phyloP scores from a whole-genome alignment of 1,140 invertebrate species.

The Piezodorus guildinii region DNA sequence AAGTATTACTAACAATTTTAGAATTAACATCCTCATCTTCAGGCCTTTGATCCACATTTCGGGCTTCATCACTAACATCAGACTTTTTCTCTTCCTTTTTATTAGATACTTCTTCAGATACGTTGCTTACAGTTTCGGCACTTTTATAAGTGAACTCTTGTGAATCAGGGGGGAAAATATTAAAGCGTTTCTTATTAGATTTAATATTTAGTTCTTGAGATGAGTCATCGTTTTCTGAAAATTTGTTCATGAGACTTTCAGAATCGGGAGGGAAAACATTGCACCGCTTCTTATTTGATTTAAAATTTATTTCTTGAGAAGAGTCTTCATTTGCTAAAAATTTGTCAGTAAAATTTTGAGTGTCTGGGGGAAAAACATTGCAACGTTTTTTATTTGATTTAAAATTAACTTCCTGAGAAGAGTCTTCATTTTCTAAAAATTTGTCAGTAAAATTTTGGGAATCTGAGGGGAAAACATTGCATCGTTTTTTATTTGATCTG shows the following conservation, averaged over 20 bases:
- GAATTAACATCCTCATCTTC: no score
- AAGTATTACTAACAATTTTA: no score
- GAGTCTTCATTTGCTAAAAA: background rate
- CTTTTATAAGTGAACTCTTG: background rate
- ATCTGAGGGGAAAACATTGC: no score
- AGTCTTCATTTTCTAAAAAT: background rate
- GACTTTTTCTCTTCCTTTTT: no score
- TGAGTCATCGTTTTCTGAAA: background rate
- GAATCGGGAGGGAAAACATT: background rate
- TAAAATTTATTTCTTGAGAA: background rate
- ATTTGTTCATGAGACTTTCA: no score
- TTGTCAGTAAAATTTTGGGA: no score
- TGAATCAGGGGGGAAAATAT: background rate
- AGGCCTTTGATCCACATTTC: no score
- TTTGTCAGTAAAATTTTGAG: no score
- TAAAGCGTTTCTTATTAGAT: background rate
- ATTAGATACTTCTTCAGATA: no score
- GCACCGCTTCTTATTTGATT: background rate
- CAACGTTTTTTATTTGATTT: background rate
- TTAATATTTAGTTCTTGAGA: background rate
- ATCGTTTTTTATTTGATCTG: no score
- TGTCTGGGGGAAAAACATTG: background rate
- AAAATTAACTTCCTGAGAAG: background rate
- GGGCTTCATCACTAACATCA: no score
- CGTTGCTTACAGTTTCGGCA: background rate